These are phyloP conservation scores for Muschampia staudingeri DNA, from an alignment of 2,888 invertebrate genomes.

Conservation along the genomic window DNA sequence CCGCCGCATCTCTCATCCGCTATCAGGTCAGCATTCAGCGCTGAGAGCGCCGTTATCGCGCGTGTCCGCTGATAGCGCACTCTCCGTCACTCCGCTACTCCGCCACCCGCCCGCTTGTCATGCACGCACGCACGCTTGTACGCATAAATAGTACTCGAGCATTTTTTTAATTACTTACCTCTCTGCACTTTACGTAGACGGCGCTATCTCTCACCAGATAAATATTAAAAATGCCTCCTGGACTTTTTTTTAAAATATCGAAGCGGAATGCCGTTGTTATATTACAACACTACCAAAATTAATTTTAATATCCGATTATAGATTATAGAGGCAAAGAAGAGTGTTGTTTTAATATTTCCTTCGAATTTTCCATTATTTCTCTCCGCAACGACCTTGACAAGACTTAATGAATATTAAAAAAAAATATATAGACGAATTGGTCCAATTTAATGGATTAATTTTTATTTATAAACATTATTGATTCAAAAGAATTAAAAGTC, in stretches of 20 bases:
- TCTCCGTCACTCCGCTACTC: slow-evolving; percentile 19
- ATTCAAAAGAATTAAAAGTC: no score
- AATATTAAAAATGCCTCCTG: background rate
- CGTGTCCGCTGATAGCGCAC: slow-evolving; percentile 46
- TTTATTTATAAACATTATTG: no score
- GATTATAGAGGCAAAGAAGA: no score
- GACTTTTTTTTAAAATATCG: background rate
- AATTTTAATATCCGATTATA: no score
- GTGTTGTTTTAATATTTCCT: no score
- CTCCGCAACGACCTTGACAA: no score
- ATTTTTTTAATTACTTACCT: slow-evolving; percentile 17
- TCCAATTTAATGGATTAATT: no score
- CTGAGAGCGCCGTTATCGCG: slow-evolving; percentile 12
- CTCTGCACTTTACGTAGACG: slow-evolving; percentile 17
- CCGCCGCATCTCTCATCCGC: slow-evolving; percentile 87
- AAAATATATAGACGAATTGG: no score
- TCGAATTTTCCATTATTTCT: no score
- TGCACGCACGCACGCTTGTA: slow-evolving; percentile 28
- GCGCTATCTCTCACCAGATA: background rate
- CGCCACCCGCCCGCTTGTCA: background rate
- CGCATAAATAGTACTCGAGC: slow-evolving; percentile 33
- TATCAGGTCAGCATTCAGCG: slow-evolving; percentile 78
- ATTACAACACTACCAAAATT: no score
- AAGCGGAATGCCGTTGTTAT: no score
- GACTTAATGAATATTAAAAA: no score